phyloP scores from a whole-genome alignment of 2,888 invertebrate species.

The Anticlea derivata region DNA sequence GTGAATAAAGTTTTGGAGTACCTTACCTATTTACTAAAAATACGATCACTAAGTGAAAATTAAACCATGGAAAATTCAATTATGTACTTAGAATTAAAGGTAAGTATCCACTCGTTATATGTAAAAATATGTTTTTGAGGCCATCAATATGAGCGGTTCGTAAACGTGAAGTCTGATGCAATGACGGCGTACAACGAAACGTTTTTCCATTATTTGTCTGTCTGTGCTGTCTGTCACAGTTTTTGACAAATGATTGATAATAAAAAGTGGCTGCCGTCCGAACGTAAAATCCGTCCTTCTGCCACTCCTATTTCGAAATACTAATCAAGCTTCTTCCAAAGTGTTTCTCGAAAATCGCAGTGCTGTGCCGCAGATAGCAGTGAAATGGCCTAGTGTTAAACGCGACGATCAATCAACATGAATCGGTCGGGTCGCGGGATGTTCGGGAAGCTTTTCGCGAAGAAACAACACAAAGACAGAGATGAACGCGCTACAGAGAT shows the following conservation, averaged over 20 bases:
- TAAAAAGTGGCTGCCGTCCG: constrained; percentile 52
- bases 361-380: constrained; percentile 53
- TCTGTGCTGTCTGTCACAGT: constrained; percentile 33
- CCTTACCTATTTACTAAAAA: too few relatives aligned
- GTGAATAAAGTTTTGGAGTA: too few relatives aligned
- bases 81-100: too few relatives aligned
- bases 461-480: constrained; percentile 67
- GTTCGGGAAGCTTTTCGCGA: constrained; percentile 78
- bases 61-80: too few relatives aligned
- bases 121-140: too few relatives aligned
- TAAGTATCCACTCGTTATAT: too few relatives aligned
- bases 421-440: constrained; percentile 77
- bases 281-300: constrained; percentile 66
- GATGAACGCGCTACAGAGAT: constrained; percentile 87
- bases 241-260: constrained; percentile 64
- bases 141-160: too few relatives aligned
- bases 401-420: constrained; percentile 64
- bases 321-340: constrained; percentile 48
- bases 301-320: constrained; percentile 71
- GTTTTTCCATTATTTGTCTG: constrained; percentile 3
- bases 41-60: too few relatives aligned
- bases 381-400: constrained; percentile 63
- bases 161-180: background rate
- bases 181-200: constrained; percentile 12
- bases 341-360: constrained; percentile 61